Evolutionary conservation across 2,888 invertebrate species (phyloP).

Genomic region (Cheilosia variabilis): DNA sequence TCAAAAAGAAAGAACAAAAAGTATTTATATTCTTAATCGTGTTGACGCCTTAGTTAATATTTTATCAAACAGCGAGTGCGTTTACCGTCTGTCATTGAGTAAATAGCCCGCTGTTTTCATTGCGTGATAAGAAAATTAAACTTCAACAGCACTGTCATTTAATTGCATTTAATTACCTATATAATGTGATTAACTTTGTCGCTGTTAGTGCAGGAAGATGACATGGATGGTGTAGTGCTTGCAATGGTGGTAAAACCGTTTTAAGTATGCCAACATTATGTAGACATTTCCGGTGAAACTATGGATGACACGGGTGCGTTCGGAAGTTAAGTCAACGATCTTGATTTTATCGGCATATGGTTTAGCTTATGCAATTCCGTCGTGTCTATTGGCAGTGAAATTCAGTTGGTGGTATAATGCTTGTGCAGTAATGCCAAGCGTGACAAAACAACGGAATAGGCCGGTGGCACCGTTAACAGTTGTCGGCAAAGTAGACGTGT

Average conservation of each 20-base stretch:
- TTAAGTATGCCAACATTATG: slow-evolving; percentile 45
- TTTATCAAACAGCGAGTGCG: slow-evolving; percentile 33
- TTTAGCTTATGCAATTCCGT: background rate
- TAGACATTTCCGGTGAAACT: slow-evolving; percentile 65
- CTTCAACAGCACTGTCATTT: slow-evolving; percentile 33
- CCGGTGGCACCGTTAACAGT: too few species aligned
- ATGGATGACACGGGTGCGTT: slow-evolving; percentile 56
- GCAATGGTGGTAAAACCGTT: slow-evolving; percentile 41
- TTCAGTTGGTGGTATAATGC: background rate
- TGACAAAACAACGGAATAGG: too few species aligned
- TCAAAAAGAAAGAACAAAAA: slow-evolving; percentile 30
- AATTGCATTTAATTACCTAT: slow-evolving; percentile 69
- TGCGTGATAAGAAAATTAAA: slow-evolving; percentile 73
- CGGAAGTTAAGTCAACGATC: slow-evolving; percentile 20
- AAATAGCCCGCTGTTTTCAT: slow-evolving; percentile 56
- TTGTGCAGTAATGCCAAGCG: too few species aligned
- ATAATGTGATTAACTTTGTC: slow-evolving; percentile 71
- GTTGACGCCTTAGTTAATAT: slow-evolving; percentile 27
- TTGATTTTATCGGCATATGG: background rate
- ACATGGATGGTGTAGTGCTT: slow-evolving; percentile 38
- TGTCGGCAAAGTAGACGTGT: too few species aligned
- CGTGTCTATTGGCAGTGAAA: background rate
- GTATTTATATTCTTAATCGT: slow-evolving; percentile 14
- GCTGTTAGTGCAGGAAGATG: slow-evolving; percentile 61
- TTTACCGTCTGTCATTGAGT: slow-evolving; percentile 41